A percentile compares a stretch with the other conserved stretches of the same genome.
phyloP scores from a whole-genome alignment of 1,140 invertebrate species.

The Drosophila mayri region DNA sequence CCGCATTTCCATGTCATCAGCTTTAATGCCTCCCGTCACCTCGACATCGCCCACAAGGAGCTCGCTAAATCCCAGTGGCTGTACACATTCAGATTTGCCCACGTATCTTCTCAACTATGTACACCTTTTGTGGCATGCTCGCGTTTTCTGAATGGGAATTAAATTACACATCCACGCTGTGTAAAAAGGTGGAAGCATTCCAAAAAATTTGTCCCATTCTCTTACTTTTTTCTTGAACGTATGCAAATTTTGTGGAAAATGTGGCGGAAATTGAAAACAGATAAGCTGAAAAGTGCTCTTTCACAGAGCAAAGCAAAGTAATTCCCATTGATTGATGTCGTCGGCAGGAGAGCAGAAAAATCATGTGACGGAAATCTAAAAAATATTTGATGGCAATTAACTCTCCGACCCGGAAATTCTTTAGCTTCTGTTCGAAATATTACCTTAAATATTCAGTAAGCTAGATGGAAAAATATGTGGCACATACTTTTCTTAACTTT shows the following conservation, averaged over 20 bases:
- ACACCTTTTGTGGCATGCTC: slow-evolving; percentile 13
- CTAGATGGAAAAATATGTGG: not conserved
- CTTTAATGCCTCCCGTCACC: slow-evolving; percentile 34
- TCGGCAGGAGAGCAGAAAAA: not conserved
- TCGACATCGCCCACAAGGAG: slow-evolving; percentile 9
- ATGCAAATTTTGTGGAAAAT: slow-evolving; percentile 35
- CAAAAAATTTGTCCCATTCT: slow-evolving; percentile 20
- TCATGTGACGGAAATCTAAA: slow-evolving; percentile 7
- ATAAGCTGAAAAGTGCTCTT: slow-evolving; percentile 35
- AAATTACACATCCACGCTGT: slow-evolving; percentile 33
- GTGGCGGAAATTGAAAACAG: slow-evolving; percentile 48
- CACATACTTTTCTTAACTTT: not conserved
- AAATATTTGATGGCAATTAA: slow-evolving; percentile 25
- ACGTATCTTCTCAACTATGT: not conserved
- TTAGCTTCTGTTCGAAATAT: not conserved
- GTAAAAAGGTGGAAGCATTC: not conserved
- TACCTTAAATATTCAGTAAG: not conserved
- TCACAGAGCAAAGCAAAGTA: slow-evolving; percentile 13
- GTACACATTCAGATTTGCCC: slow-evolving; percentile 12
- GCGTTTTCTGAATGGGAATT: slow-evolving; percentile 39
- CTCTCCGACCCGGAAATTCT: slow-evolving; percentile 1
- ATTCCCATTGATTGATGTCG: slow-evolving; percentile 33
- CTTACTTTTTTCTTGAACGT: not conserved
- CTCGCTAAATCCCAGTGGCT: slow-evolving; percentile 11
- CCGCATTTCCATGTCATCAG: slow-evolving; percentile 44